phyloP scores from a whole-genome alignment of 1,140 invertebrate species.

The Danaus melanippus region DNA sequence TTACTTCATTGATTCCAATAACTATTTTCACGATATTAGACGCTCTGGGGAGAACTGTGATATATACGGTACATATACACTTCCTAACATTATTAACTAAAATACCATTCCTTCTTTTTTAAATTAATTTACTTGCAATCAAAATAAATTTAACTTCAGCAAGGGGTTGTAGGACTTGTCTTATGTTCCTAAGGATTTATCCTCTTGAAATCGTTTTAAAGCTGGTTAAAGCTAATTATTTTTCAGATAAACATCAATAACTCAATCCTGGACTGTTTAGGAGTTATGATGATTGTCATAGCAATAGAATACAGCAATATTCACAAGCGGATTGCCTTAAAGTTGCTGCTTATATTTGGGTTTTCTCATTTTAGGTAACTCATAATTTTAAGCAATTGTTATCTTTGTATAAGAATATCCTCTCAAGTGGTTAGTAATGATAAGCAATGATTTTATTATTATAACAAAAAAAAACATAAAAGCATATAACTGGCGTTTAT shows the following conservation, averaged over 20 bases:
- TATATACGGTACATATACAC: constrained; percentile 18
- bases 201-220: no score
- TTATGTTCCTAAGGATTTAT: no score
- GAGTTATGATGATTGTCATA: constrained; percentile 74
- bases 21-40: constrained; percentile 29
- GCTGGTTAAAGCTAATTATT: no score
- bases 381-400: not conserved
- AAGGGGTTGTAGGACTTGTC: no score
- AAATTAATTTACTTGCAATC: no score
- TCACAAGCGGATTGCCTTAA: constrained; percentile 78
- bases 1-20: constrained; percentile 50
- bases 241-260: constrained; percentile 46
- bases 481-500: no score
- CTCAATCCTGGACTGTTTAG: constrained; percentile 39
- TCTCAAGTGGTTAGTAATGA: no score
- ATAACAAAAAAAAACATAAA: no score
- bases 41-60: constrained; percentile 17
- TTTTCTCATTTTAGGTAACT: constrained; percentile 75
- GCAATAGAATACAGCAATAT: constrained; percentile 78
- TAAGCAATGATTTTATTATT: no score
- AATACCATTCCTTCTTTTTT: not conserved
- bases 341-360: constrained; percentile 77
- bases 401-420: not conserved
- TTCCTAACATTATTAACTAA: constrained; percentile 2
- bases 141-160: no score